Conservation (phyloP, 2,113 vertebrate species). For the Chlamydotis undulata region DNA sequence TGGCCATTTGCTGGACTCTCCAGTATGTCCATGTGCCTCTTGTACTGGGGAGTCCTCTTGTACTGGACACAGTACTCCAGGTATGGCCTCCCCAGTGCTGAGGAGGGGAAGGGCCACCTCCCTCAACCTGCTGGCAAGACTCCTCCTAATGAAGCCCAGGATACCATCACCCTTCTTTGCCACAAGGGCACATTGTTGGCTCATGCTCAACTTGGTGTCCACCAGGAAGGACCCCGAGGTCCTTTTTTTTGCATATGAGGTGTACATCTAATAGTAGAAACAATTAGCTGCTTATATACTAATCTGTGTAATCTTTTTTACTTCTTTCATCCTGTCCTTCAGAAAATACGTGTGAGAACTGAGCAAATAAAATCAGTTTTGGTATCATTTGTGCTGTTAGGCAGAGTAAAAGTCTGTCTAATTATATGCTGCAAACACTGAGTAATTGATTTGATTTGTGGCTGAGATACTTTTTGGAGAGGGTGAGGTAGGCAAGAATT, state of each 20-base stretch:
- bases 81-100: neutral
- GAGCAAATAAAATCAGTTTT: neutral
- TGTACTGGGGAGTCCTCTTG: neutral
- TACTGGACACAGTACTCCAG: neutral
- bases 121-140: neutral
- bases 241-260: neutral
- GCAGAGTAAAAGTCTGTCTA: neutral
- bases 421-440: neutral
- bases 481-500: neutral
- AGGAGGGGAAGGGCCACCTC: neutral
- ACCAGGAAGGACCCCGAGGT: neutral
- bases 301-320: neutral
- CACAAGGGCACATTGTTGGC: neutral
- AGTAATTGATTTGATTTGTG: neutral
- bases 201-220: neutral
- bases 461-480: neutral
- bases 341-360: neutral
- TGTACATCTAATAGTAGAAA: neutral
- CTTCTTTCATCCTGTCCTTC: neutral
- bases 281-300: neutral
- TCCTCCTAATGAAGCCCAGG: neutral
- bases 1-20: neutral
- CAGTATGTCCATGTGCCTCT: neutral
- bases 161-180: neutral
- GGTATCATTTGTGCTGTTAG: neutral